Conservation (phyloP, 92 coral and sea anemone genomes). For the Palythoa grandiflora region DNA sequence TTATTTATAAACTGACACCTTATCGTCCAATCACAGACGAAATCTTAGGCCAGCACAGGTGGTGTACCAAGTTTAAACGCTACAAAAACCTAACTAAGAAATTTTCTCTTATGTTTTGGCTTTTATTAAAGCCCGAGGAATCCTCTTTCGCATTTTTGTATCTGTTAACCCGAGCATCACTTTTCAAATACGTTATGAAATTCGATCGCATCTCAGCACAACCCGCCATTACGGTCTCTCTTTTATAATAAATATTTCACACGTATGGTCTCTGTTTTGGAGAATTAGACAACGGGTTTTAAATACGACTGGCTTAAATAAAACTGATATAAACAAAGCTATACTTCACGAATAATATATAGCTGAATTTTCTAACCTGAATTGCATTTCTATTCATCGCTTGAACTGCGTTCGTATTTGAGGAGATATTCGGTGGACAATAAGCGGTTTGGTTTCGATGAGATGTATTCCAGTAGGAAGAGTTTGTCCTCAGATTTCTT, state of each 20-base stretch:
- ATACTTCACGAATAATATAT: constrained; percentile 52
- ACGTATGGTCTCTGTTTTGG: constrained; percentile 64
- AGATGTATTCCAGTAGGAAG: constrained; percentile 36
- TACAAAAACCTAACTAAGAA: constrained; percentile 62
- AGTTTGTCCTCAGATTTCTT: constrained; percentile 76
- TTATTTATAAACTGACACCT: constrained; percentile 85
- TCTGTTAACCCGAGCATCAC: constrained; percentile 29
- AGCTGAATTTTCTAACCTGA: constrained; percentile 75
- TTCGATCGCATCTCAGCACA: constrained; percentile 82
- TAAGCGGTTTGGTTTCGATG: constrained; percentile 47
- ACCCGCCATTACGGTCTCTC: constrained; percentile 87
- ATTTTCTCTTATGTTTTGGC: constrained; percentile 37
- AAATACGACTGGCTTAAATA: constrained; percentile 19
- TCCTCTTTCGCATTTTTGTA: constrained; percentile 28
- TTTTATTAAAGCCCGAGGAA: constrained; percentile 19
- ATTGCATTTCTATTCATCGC: constrained; percentile 72
- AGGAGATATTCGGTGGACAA: constrained; percentile 65
- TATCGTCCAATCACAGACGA: constrained; percentile 71
- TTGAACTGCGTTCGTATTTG: constrained; percentile 72
- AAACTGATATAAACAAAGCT: constrained; percentile 40
- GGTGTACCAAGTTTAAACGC: constrained; percentile 78
- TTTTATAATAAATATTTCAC: constrained; percentile 88
- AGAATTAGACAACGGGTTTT: constrained; percentile 31
- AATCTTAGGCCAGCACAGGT: constrained; percentile 63
- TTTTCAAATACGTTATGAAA: constrained; percentile 69